These are phyloP conservation scores for Magallana ariakensis DNA, from an alignment of 1,140 invertebrate species.

Conservation along the genomic window DNA sequence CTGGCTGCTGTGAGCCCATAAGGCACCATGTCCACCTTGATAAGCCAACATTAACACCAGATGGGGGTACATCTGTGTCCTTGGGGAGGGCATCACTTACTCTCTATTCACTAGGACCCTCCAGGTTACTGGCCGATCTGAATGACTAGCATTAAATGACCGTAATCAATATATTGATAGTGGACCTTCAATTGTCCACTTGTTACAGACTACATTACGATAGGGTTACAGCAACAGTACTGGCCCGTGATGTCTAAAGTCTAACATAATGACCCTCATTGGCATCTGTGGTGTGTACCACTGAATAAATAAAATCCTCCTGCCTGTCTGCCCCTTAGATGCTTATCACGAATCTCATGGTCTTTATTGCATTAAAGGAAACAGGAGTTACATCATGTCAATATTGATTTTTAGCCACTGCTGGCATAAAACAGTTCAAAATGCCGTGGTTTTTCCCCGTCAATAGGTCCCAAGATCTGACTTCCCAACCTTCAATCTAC, in stretches of 20 bases:
- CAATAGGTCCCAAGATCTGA: not conserved
- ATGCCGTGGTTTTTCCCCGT: not conserved
- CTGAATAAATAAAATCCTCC: not conserved
- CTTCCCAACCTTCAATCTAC: not conserved
- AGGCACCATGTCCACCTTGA: constrained; percentile 5
- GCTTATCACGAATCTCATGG: not conserved
- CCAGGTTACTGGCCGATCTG: not conserved
- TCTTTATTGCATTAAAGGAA: constrained; percentile 34
- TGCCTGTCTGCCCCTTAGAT: constrained; percentile 13
- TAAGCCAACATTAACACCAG: not conserved
- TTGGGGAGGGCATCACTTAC: not conserved
- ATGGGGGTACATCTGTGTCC: not conserved
- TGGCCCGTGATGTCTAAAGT: not conserved
- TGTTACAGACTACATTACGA: not conserved
- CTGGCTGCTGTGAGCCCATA: not conserved
- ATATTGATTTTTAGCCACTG: constrained; percentile 26
- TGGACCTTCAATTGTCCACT: not conserved
- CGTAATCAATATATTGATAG: not conserved
- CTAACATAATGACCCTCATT: not conserved
- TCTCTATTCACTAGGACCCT: not conserved
- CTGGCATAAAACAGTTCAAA: constrained; percentile 21
- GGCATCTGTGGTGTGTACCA: not conserved
- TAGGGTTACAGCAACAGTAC: not conserved
- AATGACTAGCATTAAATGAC: constrained; percentile 1
- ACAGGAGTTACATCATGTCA: constrained; percentile 19